phyloP scores from a whole-genome alignment of 2,888 invertebrate species.

The Agrotis puta region DNA sequence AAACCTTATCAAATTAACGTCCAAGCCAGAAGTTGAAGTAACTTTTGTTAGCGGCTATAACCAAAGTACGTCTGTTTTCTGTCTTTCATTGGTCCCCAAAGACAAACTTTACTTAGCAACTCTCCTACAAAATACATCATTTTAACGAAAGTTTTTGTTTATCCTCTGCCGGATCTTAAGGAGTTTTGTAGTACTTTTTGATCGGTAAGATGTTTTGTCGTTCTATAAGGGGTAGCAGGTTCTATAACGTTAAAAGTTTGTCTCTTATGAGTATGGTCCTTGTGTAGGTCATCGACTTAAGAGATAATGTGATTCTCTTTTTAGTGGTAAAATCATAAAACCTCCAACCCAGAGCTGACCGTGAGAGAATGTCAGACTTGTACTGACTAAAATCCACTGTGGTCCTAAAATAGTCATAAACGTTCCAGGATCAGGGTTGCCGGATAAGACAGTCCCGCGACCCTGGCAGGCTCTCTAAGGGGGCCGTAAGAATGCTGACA shows the following conservation, averaged over 20 bases:
- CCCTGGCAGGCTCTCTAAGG: too few relatives aligned
- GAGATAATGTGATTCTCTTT: neutral
- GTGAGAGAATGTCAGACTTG: too few relatives aligned
- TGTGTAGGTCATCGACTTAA: neutral
- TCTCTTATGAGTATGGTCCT: constrained; percentile 9
- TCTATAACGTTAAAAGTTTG: constrained; percentile 9
- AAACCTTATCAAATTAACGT: constrained; percentile 10
- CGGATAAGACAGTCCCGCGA: too few relatives aligned
- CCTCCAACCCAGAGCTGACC: too few relatives aligned
- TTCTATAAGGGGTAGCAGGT: neutral
- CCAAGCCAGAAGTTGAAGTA: constrained; percentile 1
- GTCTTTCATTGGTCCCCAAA: constrained; percentile 34
- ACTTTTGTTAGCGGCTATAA: constrained; percentile 10
- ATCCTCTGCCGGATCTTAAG: constrained; percentile 7
- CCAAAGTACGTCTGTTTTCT: constrained; percentile 22
- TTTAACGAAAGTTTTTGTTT: constrained; percentile 43
- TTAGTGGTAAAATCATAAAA: too few relatives aligned
- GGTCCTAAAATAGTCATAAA: too few relatives aligned
- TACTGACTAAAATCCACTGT: too few relatives aligned
- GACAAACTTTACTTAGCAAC: constrained; percentile 37
- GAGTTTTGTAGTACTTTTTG: constrained; percentile 45
- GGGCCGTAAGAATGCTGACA: too few relatives aligned
- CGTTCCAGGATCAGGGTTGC: too few relatives aligned
- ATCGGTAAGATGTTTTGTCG: constrained; percentile 20
- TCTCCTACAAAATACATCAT: constrained; percentile 30